These are phyloP conservation scores for Bos javanicus DNA, from an alignment of 2,113 vertebrate genomes.

Conservation along the genomic window DNA sequence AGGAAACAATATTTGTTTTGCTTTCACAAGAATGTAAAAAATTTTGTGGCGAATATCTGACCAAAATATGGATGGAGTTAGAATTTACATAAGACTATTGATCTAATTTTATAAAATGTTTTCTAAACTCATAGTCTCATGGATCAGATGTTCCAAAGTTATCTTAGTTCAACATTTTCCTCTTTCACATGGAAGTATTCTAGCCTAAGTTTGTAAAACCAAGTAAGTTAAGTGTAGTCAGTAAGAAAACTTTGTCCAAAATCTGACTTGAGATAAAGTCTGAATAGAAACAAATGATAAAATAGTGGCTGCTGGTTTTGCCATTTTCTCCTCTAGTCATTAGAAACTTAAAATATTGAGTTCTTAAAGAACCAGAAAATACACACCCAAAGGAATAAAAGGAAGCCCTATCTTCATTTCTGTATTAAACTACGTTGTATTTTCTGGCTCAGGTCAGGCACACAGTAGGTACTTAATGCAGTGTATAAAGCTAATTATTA, in stretches of 20 bases:
- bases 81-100: background rate
- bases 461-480: background rate
- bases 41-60: background rate
- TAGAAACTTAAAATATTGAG: background rate
- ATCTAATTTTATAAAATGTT: background rate
- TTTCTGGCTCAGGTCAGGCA: background rate
- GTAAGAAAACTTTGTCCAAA: background rate
- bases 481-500: background rate
- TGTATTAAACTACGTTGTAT: background rate
- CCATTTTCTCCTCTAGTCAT: background rate
- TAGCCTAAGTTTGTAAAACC: background rate
- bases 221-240: background rate
- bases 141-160: background rate
- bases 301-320: background rate
- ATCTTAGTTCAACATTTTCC: background rate
- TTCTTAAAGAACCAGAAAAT: background rate
- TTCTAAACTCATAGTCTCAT: background rate
- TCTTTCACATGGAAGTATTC: background rate
- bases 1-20: slow-evolving; percentile 3
- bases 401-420: background rate
- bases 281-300: background rate
- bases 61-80: background rate
- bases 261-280: background rate
- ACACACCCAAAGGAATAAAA: background rate
- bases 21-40: background rate